phyloP scores from a whole-genome alignment of 1,140 invertebrate species.

The Pogonomyrmex barbatus region DNA sequence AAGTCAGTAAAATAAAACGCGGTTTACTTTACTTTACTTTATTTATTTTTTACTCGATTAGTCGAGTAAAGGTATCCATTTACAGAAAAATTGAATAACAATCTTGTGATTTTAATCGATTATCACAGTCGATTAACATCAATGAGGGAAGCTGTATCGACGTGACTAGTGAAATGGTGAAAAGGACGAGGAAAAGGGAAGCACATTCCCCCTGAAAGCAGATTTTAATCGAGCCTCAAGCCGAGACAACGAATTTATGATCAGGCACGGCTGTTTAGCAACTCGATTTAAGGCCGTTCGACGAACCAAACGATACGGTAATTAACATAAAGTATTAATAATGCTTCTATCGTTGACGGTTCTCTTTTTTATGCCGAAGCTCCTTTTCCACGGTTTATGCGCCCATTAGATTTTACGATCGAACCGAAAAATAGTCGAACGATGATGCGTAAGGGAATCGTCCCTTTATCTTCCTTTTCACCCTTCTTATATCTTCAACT shows the following conservation, averaged over 20 bases:
- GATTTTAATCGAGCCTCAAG: conserved; percentile 82
- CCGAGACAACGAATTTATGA: conserved; percentile 84
- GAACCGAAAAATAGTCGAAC: conserved; percentile 82
- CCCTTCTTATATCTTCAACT: conserved; percentile 1
- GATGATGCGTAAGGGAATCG: conserved; percentile 75
- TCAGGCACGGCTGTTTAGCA: conserved; percentile 78
- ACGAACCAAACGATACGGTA: conserved; percentile 81
- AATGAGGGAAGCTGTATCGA: conserved; percentile 47
- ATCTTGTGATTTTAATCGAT: conserved; percentile 11
- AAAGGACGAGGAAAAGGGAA: conserved; percentile 60
- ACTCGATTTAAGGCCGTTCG: conserved; percentile 82
- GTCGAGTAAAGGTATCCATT: background rate
- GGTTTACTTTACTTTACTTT: background rate
- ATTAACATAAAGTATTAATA: conserved; percentile 86
- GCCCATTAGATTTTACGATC: conserved; percentile 86
- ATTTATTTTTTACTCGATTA: background rate
- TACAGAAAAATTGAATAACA: conserved; percentile 1
- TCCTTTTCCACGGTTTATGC: conserved; percentile 84
- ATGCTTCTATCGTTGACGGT: conserved; percentile 80
- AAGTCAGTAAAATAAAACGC: background rate
- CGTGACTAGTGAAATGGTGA: conserved; percentile 44
- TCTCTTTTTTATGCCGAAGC: conserved; percentile 81
- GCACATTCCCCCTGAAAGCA: conserved; percentile 76
- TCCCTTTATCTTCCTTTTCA: conserved; percentile 65
- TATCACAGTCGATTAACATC: conserved; percentile 5